Evolutionary conservation across 2,113 vertebrate species (phyloP).

Genomic region (Syngnathus floridae): DNA sequence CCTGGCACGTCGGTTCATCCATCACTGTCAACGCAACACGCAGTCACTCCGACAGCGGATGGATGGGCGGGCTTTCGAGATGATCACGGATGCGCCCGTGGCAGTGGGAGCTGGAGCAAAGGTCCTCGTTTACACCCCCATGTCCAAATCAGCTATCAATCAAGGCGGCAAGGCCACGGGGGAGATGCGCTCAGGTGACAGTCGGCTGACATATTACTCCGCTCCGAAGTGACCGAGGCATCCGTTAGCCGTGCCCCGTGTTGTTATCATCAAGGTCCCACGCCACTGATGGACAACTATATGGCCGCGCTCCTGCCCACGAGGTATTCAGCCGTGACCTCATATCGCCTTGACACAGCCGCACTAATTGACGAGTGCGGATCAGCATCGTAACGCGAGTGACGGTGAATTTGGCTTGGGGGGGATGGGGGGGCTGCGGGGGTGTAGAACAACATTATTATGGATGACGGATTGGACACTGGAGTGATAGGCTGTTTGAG

Average conservation of each 20-base stretch:
- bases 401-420: constrained; percentile 14
- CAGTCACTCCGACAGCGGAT: constrained; percentile 28
- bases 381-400: constrained; percentile 22
- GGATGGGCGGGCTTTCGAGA: constrained; percentile 28
- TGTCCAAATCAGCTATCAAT: constrained; percentile 62
- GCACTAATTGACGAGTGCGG: constrained; percentile 35
- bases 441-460: constrained; percentile 16
- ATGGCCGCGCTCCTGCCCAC: constrained; percentile 31
- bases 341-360: constrained; percentile 29
- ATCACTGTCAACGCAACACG: constrained; percentile 54
- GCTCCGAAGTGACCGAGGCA: constrained; percentile 41
- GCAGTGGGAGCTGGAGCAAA: constrained; percentile 24
- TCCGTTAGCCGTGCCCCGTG: constrained; percentile 25
- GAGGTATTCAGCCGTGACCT: constrained; percentile 39
- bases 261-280: constrained; percentile 50
- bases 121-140: constrained; percentile 55
- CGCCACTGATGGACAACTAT: constrained; percentile 43
- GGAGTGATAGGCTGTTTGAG: constrained; percentile 28
- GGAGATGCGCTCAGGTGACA: constrained; percentile 48
- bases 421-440: not conserved
- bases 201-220: constrained; percentile 45
- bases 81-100: constrained; percentile 54
- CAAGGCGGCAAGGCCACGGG: constrained; percentile 51
- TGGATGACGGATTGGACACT: constrained; percentile 22
- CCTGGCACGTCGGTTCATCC: constrained; percentile 43